Percentiles rank a stretch among this genome's conserved stretches.
Conservation (phyloP, 2,888 invertebrate genomes). For the Trichogramma evanescens region DNA sequence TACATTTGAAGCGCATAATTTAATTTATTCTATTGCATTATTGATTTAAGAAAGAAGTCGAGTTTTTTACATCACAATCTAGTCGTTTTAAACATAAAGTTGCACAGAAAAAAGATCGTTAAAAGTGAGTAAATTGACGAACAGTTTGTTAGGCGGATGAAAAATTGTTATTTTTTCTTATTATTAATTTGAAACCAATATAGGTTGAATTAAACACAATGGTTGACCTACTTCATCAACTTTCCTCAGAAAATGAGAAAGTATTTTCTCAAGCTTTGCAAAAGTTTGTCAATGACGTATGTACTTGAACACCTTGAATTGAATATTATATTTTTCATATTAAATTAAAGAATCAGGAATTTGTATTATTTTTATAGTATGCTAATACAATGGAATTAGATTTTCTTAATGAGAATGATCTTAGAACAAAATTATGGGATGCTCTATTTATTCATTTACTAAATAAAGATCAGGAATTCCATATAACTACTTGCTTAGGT, state of each 20-base stretch:
- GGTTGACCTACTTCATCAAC: slow-evolving; percentile 29
- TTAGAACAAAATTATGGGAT: slow-evolving; percentile 56
- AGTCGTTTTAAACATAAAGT: too few relatives aligned
- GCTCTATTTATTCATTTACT: slow-evolving; percentile 56
- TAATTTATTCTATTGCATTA: too few relatives aligned
- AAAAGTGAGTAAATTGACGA: too few relatives aligned
- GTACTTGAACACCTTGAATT: slow-evolving; percentile 14
- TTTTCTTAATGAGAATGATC: slow-evolving; percentile 52
- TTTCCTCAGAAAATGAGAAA: slow-evolving; percentile 31
- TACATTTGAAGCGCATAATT: too few relatives aligned
- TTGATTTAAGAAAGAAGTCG: too few relatives aligned
- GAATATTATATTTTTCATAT: not conserved
- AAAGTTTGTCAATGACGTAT: slow-evolving; percentile 48
- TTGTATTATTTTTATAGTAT: slow-evolving; percentile 47
- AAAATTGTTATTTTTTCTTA: not conserved
- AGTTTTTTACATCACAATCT: too few relatives aligned
- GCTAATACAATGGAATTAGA: slow-evolving; percentile 57
- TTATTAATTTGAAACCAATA: not conserved
- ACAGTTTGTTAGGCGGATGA: not conserved
- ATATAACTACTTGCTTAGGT: slow-evolving; percentile 55
- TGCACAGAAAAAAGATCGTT: too few relatives aligned
- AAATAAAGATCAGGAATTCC: slow-evolving; percentile 45
- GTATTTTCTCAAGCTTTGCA: slow-evolving; percentile 35
- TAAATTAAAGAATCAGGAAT: slow-evolving; percentile 1
- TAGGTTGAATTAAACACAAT: slow-evolving; percentile 9